Percentiles rank a stretch among this genome's conserved stretches.
Evolutionary conservation across 2,113 vertebrate species (phyloP).

Genomic region (Elgaria multicarinata): DNA sequence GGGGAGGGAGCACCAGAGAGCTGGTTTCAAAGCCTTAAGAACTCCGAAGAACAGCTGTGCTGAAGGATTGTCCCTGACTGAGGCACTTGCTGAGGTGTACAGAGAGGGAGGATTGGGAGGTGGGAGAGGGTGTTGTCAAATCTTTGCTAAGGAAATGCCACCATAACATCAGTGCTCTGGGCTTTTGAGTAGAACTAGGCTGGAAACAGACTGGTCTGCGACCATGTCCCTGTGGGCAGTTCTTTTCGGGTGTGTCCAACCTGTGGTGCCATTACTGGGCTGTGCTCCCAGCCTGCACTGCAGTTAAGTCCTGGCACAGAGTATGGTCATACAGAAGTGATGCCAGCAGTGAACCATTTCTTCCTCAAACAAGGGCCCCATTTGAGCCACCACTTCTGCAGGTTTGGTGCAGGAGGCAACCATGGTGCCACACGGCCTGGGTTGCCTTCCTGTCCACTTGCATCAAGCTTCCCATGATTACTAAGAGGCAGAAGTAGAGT

Average conservation of each 20-base stretch:
- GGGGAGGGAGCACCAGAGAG: not conserved
- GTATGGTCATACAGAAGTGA: not conserved
- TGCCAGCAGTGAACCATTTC: not conserved
- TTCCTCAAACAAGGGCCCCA: not conserved
- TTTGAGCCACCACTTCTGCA: not conserved
- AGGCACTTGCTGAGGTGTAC: not conserved
- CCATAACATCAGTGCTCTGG: not conserved
- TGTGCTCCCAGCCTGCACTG: not conserved
- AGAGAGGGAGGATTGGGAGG: not conserved
- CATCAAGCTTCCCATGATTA: not conserved
- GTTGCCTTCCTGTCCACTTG: not conserved
- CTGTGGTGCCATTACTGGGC: not conserved
- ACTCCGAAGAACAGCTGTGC: not conserved
- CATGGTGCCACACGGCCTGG: not conserved
- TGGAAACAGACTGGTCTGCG: rapidly evolving
- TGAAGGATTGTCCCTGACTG: not conserved
- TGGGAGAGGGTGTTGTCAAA: not conserved
- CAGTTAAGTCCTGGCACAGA: not conserved
- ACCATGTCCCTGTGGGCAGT: not conserved
- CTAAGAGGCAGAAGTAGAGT: not conserved
- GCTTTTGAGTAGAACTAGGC: rapidly evolving
- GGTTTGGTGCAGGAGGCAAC: not conserved
- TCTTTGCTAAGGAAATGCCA: rapidly evolving
- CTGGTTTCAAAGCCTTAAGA: not conserved
- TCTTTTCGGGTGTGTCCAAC: not conserved